Base-by-base conservation (phyloP, 2,888 invertebrate species). In the Morpho helenor region DNA sequence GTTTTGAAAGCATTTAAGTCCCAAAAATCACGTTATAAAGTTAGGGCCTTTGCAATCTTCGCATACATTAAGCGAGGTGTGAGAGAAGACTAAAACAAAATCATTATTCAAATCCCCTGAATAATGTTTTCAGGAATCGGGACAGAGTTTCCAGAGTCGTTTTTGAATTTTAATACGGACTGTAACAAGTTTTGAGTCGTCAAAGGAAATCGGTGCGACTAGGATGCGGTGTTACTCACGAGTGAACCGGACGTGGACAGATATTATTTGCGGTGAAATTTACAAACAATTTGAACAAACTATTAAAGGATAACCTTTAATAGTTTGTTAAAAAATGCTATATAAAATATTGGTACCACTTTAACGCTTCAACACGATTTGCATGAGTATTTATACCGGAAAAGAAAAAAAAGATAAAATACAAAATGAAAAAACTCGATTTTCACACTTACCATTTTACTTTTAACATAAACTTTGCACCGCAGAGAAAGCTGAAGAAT, bases 141-240 rank as follows among this genome's bases (percentile, higher is more conserved):
- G 83, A 80, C 82, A 71, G 84, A 84, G 86, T 86, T 86, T 75
- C 76, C 80, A 80, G 77, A 84, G 82, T 83, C 87, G 87, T 89
- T 90, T 90, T 89, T 90, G 90, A 90, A 90, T 90, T 90, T 90
- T 89, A 90, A 90, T 89, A 89, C 74, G 83, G 74, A 82, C 80
- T 87, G 84, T 89, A 89, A 90, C 89, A 89, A 89, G 89, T 89
- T 89, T 84, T 78, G 80, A 80, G 84, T 75, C 70, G 74, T 88
- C 90, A 90, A 89, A 90, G 89, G 89, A 89, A 79, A 85, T 86
- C 82, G 82, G 81, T 68, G 77, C 71, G 73, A 77, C 79, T 77
- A 72, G 65, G 63, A 54, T 68, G 56, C 61, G 41, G 42, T 44
- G 31, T 4, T 5, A 43, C 62, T 80, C 74, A 63, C 59, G 78